A percentile compares a stretch with the other conserved stretches of the same genome.
phyloP scores from a whole-genome alignment of 2,113 vertebrate genomes.

The Microcebus tavaratra region DNA sequence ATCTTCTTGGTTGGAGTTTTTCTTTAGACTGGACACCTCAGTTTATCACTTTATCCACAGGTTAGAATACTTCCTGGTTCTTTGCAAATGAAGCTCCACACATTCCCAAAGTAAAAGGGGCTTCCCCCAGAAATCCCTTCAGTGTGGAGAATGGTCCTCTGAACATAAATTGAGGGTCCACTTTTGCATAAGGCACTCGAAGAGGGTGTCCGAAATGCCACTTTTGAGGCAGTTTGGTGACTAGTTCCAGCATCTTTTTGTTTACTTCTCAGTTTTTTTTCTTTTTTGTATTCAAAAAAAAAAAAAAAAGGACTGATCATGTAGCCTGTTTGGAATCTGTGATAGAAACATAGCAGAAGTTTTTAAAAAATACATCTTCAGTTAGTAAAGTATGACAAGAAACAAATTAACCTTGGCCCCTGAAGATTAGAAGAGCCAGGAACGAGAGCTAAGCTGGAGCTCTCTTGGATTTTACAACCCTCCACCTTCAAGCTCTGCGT shows the following conservation, averaged over 20 bases:
- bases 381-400: rapidly evolving
- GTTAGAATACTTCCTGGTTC: neutral
- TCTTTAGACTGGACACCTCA: neutral
- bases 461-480: no score
- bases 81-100: rapidly evolving
- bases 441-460: neutral
- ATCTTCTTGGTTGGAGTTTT: neutral
- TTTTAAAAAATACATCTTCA: neutral
- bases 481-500: rapidly evolving
- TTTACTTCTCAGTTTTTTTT: neutral
- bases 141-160: rapidly evolving
- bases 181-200: neutral
- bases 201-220: no score
- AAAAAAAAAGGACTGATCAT: neutral
- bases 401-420: no score
- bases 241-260: neutral
- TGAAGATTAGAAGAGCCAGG: neutral
- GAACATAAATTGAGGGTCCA: neutral
- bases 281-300: neutral
- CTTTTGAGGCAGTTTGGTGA: neutral
- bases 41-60: no score
- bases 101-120: neutral
- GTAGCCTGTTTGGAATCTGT: neutral
- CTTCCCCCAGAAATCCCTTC: rapidly evolving
- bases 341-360: neutral